Evolutionary conservation across 2,888 invertebrate species (phyloP).

Genomic region (Pachymerium ferrugineum): DNA sequence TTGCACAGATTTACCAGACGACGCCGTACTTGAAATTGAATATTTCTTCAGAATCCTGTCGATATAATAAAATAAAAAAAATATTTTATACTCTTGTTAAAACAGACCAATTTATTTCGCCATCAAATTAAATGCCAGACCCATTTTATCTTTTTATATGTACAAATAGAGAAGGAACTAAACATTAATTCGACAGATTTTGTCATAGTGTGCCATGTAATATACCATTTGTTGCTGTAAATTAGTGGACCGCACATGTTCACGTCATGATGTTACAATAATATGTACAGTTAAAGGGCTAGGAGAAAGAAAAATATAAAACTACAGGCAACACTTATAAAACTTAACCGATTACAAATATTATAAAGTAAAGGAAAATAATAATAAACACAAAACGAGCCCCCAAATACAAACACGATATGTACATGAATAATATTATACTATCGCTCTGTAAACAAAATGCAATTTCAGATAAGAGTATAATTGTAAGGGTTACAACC

Average conservation of each 20-base stretch:
- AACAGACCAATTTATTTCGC: slow-evolving; percentile 4
- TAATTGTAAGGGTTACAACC: too few relatives aligned
- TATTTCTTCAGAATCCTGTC: slow-evolving; percentile 34
- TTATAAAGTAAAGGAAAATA: background rate
- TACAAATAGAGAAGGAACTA: background rate
- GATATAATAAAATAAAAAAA: background rate
- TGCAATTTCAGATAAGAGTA: background rate
- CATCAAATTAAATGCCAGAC: slow-evolving; percentile 4
- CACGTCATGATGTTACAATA: slow-evolving; percentile 2
- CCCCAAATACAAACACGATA: slow-evolving; percentile 4
- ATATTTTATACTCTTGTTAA: background rate
- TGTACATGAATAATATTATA: too few relatives aligned
- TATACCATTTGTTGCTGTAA: too few relatives aligned
- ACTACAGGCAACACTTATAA: background rate
- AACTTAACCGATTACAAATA: background rate
- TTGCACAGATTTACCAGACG: slow-evolving; percentile 87
- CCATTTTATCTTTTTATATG: background rate
- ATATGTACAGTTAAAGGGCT: background rate
- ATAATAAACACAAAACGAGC: too few relatives aligned
- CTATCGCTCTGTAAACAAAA: background rate
- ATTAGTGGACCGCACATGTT: slow-evolving; percentile 13
- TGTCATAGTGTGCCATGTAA: background rate
- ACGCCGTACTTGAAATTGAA: slow-evolving; percentile 67
- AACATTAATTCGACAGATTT: background rate
- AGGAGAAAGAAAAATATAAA: background rate